Evolutionary conservation across 35 echinoderm and acorn worm genomes (phyloP).

Genomic region (Stichopus chloronotus): DNA sequence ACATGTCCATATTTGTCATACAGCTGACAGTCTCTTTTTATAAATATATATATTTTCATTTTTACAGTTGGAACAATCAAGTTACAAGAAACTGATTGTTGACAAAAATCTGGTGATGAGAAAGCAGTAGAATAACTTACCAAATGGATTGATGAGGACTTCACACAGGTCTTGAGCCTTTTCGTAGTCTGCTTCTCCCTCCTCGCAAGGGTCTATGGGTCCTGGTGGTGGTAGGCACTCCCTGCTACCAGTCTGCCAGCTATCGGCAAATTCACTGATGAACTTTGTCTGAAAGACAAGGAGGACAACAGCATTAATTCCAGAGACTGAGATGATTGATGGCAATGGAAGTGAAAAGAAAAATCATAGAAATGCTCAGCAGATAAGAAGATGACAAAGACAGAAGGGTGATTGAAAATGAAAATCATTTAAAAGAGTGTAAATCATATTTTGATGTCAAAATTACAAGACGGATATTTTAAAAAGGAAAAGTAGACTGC

Average conservation of each 20-base stretch:
- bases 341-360: too few species aligned
- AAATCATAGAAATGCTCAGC: too few species aligned
- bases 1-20: too few species aligned
- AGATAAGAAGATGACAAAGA: background rate
- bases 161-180: constrained; percentile 41
- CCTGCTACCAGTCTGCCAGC: constrained; percentile 30
- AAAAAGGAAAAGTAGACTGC: too few species aligned
- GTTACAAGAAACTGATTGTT: too few species aligned
- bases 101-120: too few species aligned
- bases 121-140: background rate
- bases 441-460: background rate
- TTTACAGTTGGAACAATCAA: too few species aligned
- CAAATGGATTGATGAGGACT: constrained; percentile 7
- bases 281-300: constrained; percentile 9
- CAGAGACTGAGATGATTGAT: background rate
- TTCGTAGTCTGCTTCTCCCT: constrained; percentile 11
- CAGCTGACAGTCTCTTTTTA: too few species aligned
- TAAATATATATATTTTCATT: too few species aligned
- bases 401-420: background rate
- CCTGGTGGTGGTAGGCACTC: background rate
- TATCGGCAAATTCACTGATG: constrained; percentile 53
- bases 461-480: too few species aligned
- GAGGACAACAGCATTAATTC: background rate
- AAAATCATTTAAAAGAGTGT: background rate
- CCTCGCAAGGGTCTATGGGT: constrained; percentile 4